These are phyloP conservation scores for Aethes cnicana DNA, from an alignment of 2,888 invertebrate genomes.

Conservation along the genomic window DNA sequence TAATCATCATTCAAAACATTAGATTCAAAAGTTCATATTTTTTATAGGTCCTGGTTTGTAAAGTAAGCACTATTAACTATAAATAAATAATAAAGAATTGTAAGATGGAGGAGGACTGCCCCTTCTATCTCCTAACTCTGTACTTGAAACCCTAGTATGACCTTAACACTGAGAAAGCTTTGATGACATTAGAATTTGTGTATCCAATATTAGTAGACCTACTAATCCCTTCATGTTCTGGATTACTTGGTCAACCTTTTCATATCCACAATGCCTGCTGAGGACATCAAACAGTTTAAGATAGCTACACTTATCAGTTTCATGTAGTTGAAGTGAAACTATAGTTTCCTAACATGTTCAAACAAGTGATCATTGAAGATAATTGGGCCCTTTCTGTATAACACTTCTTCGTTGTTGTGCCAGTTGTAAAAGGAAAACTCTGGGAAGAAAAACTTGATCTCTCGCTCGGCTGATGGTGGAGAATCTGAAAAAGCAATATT, in stretches of 20 bases:
- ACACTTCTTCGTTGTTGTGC: conserved; percentile 81
- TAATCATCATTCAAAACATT: too few relatives aligned
- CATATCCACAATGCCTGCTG: too few relatives aligned
- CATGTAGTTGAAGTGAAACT: conserved; percentile 30
- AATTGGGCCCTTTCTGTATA: conserved; percentile 74
- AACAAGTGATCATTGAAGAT: conserved; percentile 79
- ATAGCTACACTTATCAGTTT: conserved; percentile 27
- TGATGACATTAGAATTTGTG: background rate
- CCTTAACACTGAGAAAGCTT: background rate
- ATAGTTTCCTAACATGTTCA: conserved; percentile 76
- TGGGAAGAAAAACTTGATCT: conserved; percentile 93
- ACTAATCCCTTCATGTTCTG: too few relatives aligned
- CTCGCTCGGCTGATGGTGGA: conserved; percentile 86
- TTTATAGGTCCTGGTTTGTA: too few relatives aligned
- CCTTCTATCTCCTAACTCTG: too few relatives aligned
- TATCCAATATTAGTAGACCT: background rate
- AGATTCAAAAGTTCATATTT: too few relatives aligned
- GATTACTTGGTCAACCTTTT: too few relatives aligned
- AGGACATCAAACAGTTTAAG: too few relatives aligned
- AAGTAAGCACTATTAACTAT: too few relatives aligned
- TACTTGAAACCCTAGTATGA: too few relatives aligned
- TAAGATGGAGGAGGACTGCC: too few relatives aligned
- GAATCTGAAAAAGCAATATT: conserved; percentile 84
- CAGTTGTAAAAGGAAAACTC: conserved; percentile 87
- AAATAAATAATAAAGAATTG: too few relatives aligned